Percentiles rank a stretch among this genome's conserved stretches.
Conservation (phyloP, 92 coral and sea anemone genomes). For the Phenganax subtilis region DNA sequence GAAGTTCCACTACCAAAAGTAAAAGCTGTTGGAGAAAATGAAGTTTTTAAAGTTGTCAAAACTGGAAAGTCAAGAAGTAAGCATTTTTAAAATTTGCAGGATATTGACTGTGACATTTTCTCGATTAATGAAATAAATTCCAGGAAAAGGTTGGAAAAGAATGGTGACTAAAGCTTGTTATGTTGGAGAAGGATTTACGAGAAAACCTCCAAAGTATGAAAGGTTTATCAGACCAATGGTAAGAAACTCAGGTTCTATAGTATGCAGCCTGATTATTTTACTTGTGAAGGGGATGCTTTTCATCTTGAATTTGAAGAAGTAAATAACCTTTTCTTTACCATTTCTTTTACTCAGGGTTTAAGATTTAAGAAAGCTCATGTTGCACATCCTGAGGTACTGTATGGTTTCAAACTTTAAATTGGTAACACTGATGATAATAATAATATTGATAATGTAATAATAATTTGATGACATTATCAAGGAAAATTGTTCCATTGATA, state of each 20-base stretch:
- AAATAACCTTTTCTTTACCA: background rate
- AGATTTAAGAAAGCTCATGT: conserved; percentile 96
- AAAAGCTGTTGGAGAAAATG: conserved; percentile 95
- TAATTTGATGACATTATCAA: no score
- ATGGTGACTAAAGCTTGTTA: conserved; percentile 96
- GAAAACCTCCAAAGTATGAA: conserved; percentile 99
- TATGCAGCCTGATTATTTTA: background rate
- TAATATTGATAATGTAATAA: no score
- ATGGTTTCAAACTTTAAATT: background rate
- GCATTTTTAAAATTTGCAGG: background rate
- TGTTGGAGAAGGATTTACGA: conserved; percentile 98
- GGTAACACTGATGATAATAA: no score
- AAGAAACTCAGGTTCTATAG: conserved; percentile 9
- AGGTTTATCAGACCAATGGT: conserved; percentile 99
- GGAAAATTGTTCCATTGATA: no score
- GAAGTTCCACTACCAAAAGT: conserved; percentile 99
- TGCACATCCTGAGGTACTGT: conserved; percentile 91
- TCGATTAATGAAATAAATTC: background rate
- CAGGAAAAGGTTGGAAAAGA: conserved; percentile 94
- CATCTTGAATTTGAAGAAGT: background rate
- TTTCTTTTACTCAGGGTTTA: conserved; percentile 55
- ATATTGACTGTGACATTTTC: background rate
- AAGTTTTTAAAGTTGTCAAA: conserved; percentile 85
- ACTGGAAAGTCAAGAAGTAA: conserved; percentile 94
- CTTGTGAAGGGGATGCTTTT: background rate